Evolutionary conservation across 2,888 invertebrate species (phyloP).

Genomic region (Sarcophaga variegata): DNA sequence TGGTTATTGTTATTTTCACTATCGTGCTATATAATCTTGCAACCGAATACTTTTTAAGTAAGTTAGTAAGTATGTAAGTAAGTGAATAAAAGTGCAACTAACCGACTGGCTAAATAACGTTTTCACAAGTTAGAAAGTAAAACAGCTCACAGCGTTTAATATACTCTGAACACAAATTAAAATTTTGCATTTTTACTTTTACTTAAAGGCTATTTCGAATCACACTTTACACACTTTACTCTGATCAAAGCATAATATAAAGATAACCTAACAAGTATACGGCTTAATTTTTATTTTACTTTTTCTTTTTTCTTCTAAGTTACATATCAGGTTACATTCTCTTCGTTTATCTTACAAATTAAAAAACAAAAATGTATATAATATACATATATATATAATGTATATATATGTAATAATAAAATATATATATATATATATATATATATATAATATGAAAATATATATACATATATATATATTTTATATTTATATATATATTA

Average conservation of each 20-base stretch:
- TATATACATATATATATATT: no score
- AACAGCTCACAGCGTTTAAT: conserved; percentile 6
- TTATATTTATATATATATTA: no score
- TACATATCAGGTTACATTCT: no score
- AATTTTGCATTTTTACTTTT: neutral
- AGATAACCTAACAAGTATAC: no score
- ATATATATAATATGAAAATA: no score
- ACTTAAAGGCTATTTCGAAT: neutral
- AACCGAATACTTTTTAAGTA: neutral
- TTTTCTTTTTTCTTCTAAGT: no score
- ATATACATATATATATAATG: no score
- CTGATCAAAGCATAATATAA: neutral
- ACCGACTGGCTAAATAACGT: conserved; percentile 8
- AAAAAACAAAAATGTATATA: no score
- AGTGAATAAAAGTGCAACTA: neutral
- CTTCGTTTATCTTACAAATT: no score
- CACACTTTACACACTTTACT: neutral
- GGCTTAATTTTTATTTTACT: no score
- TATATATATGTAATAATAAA: no score
- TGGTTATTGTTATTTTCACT: neutral
- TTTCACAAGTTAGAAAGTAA: conserved; percentile 39
- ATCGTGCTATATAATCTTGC: neutral
- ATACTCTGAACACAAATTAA: neutral
- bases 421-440: no score
- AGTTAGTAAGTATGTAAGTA: neutral